Conservation (phyloP, 2,113 vertebrate genomes). For the Rana temporaria region DNA sequence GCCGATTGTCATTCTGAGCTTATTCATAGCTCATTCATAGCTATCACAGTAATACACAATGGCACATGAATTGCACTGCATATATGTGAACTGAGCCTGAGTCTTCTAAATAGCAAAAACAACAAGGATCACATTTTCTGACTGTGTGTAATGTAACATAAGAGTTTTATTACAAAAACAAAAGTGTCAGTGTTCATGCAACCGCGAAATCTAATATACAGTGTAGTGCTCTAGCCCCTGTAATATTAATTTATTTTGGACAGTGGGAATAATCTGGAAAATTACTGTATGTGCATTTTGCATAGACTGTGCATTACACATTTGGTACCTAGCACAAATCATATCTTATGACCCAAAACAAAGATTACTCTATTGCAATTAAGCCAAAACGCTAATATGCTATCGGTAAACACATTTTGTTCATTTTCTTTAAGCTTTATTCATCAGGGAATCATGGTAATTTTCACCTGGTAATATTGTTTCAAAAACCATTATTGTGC, state of each 20-base stretch:
- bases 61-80: too few relatives aligned
- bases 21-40: too few relatives aligned
- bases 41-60: too few relatives aligned
- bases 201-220: too few relatives aligned
- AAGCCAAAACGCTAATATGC: neutral
- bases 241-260: constrained; percentile 11
- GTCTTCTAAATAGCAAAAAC: too few relatives aligned
- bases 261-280: neutral
- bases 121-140: too few relatives aligned
- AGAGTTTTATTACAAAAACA: too few relatives aligned
- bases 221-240: too few relatives aligned
- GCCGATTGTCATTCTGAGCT: too few relatives aligned
- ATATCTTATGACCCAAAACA: constrained; percentile 12
- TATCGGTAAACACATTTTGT: neutral
- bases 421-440: neutral
- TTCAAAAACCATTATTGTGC: constrained; percentile 71
- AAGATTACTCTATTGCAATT: constrained; percentile 2
- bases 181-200: too few relatives aligned
- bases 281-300: neutral
- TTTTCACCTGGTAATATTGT: constrained; percentile 75
- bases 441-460: constrained; percentile 55
- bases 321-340: neutral
- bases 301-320: neutral
- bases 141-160: too few relatives aligned
- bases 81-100: too few relatives aligned